phyloP scores from a whole-genome alignment of 2,797 vertebrate genomes.

The Hydrocynus forskahlii region DNA sequence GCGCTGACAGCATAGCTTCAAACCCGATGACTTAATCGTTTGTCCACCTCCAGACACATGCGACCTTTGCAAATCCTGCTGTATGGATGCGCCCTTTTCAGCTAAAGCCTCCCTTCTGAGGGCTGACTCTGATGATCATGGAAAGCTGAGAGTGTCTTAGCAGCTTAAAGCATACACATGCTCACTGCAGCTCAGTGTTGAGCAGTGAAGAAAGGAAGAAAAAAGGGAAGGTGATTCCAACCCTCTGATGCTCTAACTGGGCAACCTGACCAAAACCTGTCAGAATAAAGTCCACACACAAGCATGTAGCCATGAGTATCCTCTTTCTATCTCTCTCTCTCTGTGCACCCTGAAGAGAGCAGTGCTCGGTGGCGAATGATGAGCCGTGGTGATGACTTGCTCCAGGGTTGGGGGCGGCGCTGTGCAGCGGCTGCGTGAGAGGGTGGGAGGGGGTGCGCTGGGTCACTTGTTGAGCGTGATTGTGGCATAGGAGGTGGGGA shows the following conservation, averaged over 20 bases:
- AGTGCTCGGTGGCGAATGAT: constrained; percentile 35
- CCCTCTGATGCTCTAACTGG: constrained; percentile 16
- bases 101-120: background rate
- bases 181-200: constrained; percentile 10
- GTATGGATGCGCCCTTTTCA: background rate
- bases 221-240: background rate
- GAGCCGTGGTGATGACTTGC: constrained; percentile 41
- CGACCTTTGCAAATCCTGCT: background rate
- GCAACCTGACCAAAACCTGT: constrained; percentile 34
- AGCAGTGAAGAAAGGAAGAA: constrained; percentile 6
- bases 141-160: background rate
- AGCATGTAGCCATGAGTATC: constrained; percentile 1
- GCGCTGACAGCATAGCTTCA: background rate
- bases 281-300: constrained; percentile 16
- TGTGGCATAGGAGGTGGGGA: constrained; percentile 88
- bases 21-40: constrained; percentile 2
- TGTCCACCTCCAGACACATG: background rate
- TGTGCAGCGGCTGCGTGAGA: constrained; percentile 13
- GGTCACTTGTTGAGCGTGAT: constrained; percentile 81
- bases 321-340: constrained; percentile 1
- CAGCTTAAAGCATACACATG: background rate
- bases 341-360: constrained; percentile 1
- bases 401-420: constrained; percentile 31
- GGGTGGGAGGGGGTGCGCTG: constrained; percentile 15
- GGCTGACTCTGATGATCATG: constrained; percentile 4